These are phyloP conservation scores for Halichondria panicea DNA, from an alignment of 37 sponge, comb jelly and placozoan species.

Conservation along the genomic window DNA sequence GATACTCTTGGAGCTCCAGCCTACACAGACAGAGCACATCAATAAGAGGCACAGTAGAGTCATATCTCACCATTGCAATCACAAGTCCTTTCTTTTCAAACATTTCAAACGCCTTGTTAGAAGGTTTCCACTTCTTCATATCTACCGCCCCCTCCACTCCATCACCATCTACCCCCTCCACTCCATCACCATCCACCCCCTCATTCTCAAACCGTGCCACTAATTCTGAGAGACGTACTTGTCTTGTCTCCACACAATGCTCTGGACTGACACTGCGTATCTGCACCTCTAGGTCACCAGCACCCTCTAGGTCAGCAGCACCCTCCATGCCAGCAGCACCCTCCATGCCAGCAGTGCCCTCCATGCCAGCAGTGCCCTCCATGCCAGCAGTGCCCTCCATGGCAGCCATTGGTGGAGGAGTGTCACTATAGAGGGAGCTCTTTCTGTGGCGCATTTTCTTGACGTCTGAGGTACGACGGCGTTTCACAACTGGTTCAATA, in stretches of 20 bases:
- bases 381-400: background rate
- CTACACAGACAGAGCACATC: background rate
- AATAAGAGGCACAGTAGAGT: background rate
- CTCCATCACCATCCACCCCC: background rate
- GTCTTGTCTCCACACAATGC: background rate
- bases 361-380: background rate
- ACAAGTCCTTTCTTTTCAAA: constrained; percentile 49
- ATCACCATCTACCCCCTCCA: background rate
- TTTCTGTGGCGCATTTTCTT: constrained; percentile 7
- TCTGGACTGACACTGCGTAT: background rate
- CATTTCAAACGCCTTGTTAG: constrained; percentile 27
- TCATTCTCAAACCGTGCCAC: constrained; percentile 8
- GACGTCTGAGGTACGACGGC: background rate
- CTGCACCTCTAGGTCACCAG: background rate
- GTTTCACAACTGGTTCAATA: background rate
- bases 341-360: constrained; percentile 9
- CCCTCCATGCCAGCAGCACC: background rate
- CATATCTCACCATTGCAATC: constrained; percentile 33
- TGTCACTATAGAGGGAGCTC: constrained; percentile 19
- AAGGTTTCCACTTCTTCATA: constrained; percentile 1
- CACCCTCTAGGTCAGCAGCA: background rate
- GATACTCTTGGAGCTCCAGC: background rate
- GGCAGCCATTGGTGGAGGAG: background rate
- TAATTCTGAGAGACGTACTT: constrained; percentile 26
- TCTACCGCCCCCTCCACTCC: constrained; percentile 7